A percentile compares a stretch with the other conserved stretches of the same genome.
Evolutionary conservation across 2,888 invertebrate genomes (phyloP).

Genomic region (Lepidochrysops patricia): DNA sequence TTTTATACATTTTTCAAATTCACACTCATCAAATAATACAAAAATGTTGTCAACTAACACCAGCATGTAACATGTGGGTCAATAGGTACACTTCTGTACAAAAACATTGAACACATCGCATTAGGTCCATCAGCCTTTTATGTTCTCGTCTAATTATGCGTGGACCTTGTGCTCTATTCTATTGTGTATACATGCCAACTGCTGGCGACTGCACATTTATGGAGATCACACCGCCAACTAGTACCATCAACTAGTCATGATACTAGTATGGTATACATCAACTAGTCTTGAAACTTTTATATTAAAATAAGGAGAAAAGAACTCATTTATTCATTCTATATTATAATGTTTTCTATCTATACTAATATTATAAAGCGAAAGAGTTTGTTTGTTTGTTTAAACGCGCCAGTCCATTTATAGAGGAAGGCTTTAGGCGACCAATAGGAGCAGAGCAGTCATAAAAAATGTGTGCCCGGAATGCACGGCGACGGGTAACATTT

Average conservation of each 20-base stretch:
- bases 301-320: too few species aligned
- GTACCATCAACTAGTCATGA: slow-evolving; percentile 14
- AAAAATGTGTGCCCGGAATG: too few species aligned
- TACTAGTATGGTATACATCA: slow-evolving; percentile 7
- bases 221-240: slow-evolving; percentile 31
- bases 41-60: neutral
- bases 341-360: too few species aligned
- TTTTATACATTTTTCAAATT: too few species aligned
- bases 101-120: neutral
- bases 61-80: neutral
- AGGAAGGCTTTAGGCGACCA: too few species aligned
- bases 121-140: slow-evolving; percentile 51
- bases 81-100: neutral
- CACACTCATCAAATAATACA: too few species aligned
- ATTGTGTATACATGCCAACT: slow-evolving; percentile 42
- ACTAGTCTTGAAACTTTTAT: neutral
- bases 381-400: too few species aligned
- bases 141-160: slow-evolving; percentile 53
- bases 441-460: too few species aligned
- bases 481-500: too few species aligned
- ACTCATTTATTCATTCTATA: too few species aligned
- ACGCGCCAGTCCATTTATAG: too few species aligned
- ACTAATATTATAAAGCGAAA: too few species aligned
- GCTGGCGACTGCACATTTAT: slow-evolving; percentile 29
- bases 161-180: slow-evolving; percentile 65